Evolutionary conservation across 2,797 vertebrate species (phyloP).

Genomic region (Bryconaethiops microstoma): DNA sequence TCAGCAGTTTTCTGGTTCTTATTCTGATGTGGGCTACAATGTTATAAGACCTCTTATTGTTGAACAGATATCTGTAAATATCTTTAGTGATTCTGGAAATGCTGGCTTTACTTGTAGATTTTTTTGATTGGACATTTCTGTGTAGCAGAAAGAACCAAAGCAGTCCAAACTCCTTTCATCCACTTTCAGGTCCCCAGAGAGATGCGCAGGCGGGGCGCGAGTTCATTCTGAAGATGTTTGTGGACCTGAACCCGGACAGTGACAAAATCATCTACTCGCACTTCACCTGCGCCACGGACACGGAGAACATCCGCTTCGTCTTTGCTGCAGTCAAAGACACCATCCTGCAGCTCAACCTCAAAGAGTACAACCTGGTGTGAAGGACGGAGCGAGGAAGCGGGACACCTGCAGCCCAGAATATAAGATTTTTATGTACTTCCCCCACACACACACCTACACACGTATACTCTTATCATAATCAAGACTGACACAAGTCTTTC

Average conservation of each 20-base stretch:
- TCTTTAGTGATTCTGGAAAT: background rate
- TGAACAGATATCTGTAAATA: background rate
- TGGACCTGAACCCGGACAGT: conserved; percentile 98
- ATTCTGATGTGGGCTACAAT: too few relatives aligned
- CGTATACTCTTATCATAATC: conserved; percentile 41
- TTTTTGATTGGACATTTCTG: background rate
- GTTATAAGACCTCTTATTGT: background rate
- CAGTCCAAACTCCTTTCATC: too few relatives aligned
- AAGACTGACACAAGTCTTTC: conserved; percentile 40
- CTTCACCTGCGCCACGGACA: conserved; percentile 98
- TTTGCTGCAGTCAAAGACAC: conserved; percentile 99
- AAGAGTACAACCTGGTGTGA: conserved; percentile 96
- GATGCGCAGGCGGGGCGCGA: conserved; percentile 93
- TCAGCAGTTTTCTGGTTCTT: too few relatives aligned
- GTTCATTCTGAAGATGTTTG: conserved; percentile 99
- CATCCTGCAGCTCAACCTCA: conserved; percentile 98
- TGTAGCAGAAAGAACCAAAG: background rate
- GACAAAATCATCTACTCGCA: conserved; percentile 99
- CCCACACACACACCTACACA: conserved; percentile 36
- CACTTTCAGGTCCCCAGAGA: conserved; percentile 86
- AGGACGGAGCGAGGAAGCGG: conserved; percentile 30
- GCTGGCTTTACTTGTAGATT: background rate
- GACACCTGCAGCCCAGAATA: conserved; percentile 53
- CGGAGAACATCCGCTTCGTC: conserved; percentile 98
- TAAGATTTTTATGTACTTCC: conserved; percentile 36